A percentile compares a stretch with the other conserved stretches of the same genome.
These are phyloP conservation scores for Cirrhinus mrigala DNA, from an alignment of 2,797 vertebrate species.

Conservation along the genomic window DNA sequence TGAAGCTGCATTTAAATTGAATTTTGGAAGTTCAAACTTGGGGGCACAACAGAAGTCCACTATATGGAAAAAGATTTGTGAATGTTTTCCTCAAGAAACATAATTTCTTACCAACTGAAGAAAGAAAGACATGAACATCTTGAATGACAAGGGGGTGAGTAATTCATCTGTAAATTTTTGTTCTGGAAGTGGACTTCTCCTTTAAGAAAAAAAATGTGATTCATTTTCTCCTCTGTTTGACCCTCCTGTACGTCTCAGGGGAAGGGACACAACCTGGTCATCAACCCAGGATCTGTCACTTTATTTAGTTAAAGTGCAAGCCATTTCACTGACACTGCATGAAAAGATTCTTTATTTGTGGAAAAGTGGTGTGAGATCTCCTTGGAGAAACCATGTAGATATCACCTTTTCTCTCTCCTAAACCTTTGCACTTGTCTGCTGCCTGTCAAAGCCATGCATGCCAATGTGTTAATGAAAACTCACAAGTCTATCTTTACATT, in stretches of 20 bases:
- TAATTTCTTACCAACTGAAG: too few relatives aligned
- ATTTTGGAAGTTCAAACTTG: too few relatives aligned
- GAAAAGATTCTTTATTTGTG: slow-evolving; percentile 7
- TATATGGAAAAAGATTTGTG: too few relatives aligned
- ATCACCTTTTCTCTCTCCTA: not conserved
- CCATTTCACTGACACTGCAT: not conserved
- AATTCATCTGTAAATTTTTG: too few relatives aligned
- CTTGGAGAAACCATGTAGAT: not conserved
- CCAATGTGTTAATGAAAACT: slow-evolving; percentile 41
- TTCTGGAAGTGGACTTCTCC: too few relatives aligned
- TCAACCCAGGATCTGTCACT: slow-evolving; percentile 20
- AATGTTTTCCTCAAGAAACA: too few relatives aligned
- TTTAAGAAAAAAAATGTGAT: slow-evolving; percentile 11
- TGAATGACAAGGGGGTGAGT: too few relatives aligned
- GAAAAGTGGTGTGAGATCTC: slow-evolving; percentile 15
- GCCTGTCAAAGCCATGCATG: slow-evolving; percentile 16
- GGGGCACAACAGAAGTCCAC: too few relatives aligned
- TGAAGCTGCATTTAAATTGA: too few relatives aligned
- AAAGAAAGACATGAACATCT: too few relatives aligned
- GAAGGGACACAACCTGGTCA: slow-evolving; percentile 26
- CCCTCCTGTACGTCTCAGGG: slow-evolving; percentile 36
- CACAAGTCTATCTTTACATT: slow-evolving; percentile 34
- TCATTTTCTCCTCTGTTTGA: slow-evolving; percentile 36
- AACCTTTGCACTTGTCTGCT: slow-evolving; percentile 24
- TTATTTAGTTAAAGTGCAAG: slow-evolving; percentile 28